These are phyloP conservation scores for Cherax quadricarinatus DNA, from an alignment of 1,140 invertebrate species.

Conservation along the genomic window DNA sequence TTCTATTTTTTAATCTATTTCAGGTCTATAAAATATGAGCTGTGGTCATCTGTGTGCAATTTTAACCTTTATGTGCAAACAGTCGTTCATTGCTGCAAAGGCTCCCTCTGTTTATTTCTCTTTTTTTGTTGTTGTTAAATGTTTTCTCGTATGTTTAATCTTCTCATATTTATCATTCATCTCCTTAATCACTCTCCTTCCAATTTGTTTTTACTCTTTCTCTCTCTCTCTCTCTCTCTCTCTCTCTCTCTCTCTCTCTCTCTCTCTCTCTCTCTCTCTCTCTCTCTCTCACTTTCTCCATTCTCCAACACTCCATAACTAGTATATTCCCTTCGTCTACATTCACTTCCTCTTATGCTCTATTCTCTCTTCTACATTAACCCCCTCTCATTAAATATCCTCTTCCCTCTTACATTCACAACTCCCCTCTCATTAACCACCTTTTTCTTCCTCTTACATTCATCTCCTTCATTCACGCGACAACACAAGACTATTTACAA, in stretches of 20 bases:
- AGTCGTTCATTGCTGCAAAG: no score
- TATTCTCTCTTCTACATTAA: background rate
- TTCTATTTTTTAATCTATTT: no score
- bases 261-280: background rate
- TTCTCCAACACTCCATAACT: background rate
- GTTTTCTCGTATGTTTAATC: no score
- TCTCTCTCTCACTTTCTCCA: background rate
- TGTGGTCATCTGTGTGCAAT: no score
- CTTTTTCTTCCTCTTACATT: background rate
- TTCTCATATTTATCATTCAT: background rate
- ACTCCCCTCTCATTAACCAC: background rate
- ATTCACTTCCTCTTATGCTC: background rate
- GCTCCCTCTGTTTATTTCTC: no score
- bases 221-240: background rate
- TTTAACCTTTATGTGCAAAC: no score
- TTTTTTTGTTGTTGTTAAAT: no score
- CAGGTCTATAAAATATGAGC: no score
- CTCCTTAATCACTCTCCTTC: slow-evolving; percentile 21
- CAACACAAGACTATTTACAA: no score
- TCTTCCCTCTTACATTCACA: background rate
- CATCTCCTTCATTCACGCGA: background rate
- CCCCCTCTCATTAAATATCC: background rate
- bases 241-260: background rate
- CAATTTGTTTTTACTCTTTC: no score
- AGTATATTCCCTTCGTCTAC: background rate